phyloP scores from a whole-genome alignment of 2,113 vertebrate species.

The Paramisgurnus dabryanus region DNA sequence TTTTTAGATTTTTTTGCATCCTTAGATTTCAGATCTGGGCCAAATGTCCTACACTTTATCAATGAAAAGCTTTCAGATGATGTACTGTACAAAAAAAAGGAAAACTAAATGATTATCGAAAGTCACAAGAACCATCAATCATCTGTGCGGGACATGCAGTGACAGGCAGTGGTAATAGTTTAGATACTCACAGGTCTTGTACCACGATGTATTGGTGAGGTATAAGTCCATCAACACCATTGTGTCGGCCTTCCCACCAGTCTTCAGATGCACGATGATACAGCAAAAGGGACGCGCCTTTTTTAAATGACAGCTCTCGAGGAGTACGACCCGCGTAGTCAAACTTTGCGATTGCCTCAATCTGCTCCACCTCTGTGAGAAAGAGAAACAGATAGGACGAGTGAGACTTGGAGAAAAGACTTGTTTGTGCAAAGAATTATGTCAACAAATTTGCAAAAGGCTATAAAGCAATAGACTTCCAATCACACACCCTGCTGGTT shows the following conservation, averaged over 20 bases:
- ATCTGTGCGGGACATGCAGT: no score
- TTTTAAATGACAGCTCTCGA: constrained; percentile 96
- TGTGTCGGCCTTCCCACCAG: constrained; percentile 98
- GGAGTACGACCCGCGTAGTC: constrained; percentile 91
- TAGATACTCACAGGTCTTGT: constrained; percentile 91
- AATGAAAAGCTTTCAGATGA: no score
- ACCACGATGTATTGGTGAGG: constrained; percentile 99
- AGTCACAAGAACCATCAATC: no score
- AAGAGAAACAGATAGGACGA: neutral
- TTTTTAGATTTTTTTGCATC: no score
- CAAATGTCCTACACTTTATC: no score
- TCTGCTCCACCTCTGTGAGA: constrained; percentile 91
- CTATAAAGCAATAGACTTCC: constrained; percentile 4
- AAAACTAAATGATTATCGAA: no score
- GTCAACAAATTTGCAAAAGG: constrained; percentile 24
- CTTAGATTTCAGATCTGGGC: no score
- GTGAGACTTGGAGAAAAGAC: constrained; percentile 12
- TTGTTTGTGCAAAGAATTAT: constrained; percentile 5
- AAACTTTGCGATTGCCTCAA: constrained; percentile 98
- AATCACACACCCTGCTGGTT: no score
- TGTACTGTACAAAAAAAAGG: no score
- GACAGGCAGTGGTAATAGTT: neutral
- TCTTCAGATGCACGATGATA: constrained; percentile 95
- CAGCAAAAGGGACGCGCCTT: constrained; percentile 92
- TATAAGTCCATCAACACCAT: constrained; percentile 94